Evolutionary conservation across 2,888 invertebrate species (phyloP), one percentile per base, ranked within the genome.

Genomic region (Mongoloraphidia duomilia): DNA sequence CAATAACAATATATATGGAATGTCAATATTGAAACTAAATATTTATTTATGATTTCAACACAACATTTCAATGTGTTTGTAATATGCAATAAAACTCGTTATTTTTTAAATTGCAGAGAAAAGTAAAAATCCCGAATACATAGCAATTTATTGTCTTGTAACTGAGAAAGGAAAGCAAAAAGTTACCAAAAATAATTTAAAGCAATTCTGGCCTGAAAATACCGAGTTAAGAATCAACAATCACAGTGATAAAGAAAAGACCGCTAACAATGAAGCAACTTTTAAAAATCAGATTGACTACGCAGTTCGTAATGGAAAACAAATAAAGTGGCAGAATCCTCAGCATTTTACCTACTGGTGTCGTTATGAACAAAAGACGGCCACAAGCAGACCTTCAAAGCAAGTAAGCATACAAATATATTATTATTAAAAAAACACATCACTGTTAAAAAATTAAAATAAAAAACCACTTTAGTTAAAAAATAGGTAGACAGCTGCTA

Each of bases 181-280:
- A 63, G 74, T 80, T 56, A 67, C 75, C 55, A 75, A 71, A 65
- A 74, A 76, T 57, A 74, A 76, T 54, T 65, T 84, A 61, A 68
- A 74, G 62, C 76, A 79, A 54, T 80, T 82, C 63, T 84, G 84
- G 84, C 76, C 75, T 58, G 73, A 75, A 58, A 79, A 76, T 58
- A 79, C 79, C 58, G 75, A 75, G 59, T 73, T 84, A 61, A 73
- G 82, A 57, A 84, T 84, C 61, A 82, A 82, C 66, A 84, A 84
- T 61, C 79, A 80, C 59, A 76, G 76, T 57, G 84, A 84, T 65
- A 81, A 80, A 61, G 78, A 77, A 60, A 79, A 81, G 63, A 70
- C 74, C 45, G 76, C 80, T 38, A 79, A 82, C 65, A 71, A 63
- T 56, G 81, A 81, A 59, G 79, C 79, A 64, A 76, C 78, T 64